These are phyloP conservation scores for human DNA, from an alignment of 2,113 vertebrate genomes.

Conservation along the genomic window DNA sequence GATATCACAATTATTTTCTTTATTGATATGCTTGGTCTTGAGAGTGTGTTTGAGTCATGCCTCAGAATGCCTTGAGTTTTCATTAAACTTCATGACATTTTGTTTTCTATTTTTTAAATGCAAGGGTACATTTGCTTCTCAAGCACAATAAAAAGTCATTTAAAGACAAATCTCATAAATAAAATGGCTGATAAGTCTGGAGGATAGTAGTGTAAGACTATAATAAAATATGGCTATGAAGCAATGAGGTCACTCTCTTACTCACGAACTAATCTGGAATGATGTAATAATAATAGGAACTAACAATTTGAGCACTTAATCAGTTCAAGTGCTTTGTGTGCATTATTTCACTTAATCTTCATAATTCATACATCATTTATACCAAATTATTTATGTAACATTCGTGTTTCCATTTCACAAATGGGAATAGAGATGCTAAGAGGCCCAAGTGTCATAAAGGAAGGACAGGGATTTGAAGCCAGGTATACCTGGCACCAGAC, in stretches of 20 bases:
- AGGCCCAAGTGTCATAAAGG: neutral
- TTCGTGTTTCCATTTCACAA: neutral
- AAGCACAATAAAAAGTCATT: neutral
- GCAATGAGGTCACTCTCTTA: conserved; percentile 18
- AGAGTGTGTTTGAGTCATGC: neutral
- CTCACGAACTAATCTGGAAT: neutral
- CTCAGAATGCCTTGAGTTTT: conserved; percentile 6
- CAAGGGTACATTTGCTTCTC: neutral
- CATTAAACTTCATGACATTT: neutral
- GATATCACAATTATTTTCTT: neutral
- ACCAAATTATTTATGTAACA: neutral
- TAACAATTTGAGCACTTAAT: neutral
- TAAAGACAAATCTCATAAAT: conserved; percentile 5
- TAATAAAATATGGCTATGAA: neutral
- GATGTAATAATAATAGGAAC: neutral
- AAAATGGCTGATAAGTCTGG: neutral
- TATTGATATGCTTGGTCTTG: neutral
- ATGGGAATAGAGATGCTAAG: neutral
- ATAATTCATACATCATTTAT: neutral
- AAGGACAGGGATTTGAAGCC: neutral
- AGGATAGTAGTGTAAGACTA: neutral
- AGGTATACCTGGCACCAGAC: neutral
- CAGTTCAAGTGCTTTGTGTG: neutral
- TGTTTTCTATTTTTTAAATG: neutral
- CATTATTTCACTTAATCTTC: neutral